Conservation (phyloP, 1,140 invertebrate genomes). For the Rhopalosiphum maidis region DNA sequence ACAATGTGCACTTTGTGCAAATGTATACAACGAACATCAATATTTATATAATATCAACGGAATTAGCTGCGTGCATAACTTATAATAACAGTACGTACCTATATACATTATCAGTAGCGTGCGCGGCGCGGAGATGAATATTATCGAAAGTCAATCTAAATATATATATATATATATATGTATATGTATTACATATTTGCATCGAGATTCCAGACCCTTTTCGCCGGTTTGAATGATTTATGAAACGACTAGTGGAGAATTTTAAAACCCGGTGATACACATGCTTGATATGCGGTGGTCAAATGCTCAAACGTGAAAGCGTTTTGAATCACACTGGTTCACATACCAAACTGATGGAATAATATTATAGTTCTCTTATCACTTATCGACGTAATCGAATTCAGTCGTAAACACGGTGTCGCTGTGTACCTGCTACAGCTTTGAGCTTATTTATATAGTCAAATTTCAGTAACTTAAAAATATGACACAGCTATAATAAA, state of each 20-base stretch:
- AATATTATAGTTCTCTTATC: neutral
- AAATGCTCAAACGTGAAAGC: neutral
- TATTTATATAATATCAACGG: neutral
- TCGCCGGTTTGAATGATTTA: neutral
- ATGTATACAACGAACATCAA: conserved; percentile 1
- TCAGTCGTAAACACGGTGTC: neutral
- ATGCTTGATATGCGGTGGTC: neutral
- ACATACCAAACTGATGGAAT: neutral
- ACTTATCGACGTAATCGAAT: neutral
- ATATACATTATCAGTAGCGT: neutral
- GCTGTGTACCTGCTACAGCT: neutral
- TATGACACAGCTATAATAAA: neutral
- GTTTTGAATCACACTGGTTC: neutral
- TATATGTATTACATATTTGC: neutral
- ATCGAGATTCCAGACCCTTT: neutral
- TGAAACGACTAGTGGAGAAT: neutral
- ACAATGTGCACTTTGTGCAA: neutral
- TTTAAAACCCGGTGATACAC: neutral
- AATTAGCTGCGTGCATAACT: neutral
- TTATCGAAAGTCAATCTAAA: conserved; percentile 2
- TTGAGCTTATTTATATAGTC: neutral
- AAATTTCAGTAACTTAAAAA: neutral
- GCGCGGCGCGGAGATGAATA: neutral
- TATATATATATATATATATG: neutral
- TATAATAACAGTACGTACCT: neutral